Conservation (phyloP, 1,140 invertebrate genomes). For the Alviniconcha marisindica region DNA sequence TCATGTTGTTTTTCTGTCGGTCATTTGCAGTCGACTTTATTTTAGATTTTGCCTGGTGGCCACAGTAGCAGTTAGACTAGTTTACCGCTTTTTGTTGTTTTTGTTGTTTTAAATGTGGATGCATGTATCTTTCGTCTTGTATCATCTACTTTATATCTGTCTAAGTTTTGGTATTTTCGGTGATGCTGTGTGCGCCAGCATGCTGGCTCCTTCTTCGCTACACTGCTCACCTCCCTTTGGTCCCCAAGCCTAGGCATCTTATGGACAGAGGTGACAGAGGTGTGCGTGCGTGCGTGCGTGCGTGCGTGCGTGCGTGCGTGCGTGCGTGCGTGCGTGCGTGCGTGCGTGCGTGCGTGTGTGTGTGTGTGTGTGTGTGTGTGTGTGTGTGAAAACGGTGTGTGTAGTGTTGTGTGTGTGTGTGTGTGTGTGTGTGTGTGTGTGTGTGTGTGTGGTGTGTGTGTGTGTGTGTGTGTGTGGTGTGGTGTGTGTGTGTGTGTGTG, state of each 20-base stretch:
- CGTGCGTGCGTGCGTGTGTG: neutral
- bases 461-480: neutral
- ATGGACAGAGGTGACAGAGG: neutral
- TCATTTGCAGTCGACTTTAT: too few relatives aligned
- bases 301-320: neutral
- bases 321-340: neutral
- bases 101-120: too few relatives aligned
- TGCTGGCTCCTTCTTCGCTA: neutral
- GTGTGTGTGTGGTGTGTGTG: too few relatives aligned
- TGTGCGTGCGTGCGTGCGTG: neutral
- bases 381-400: neutral
- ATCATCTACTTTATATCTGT: neutral
- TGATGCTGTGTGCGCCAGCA: too few relatives aligned
- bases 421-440: too few relatives aligned
- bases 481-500: neutral
- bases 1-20: too few relatives aligned
- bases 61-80: too few relatives aligned
- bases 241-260: neutral
- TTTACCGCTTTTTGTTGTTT: too few relatives aligned
- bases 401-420: too few relatives aligned
- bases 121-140: neutral
- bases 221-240: neutral
- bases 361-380: slow-evolving; percentile 8
- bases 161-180: too few relatives aligned
- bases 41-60: too few relatives aligned